Conservation (phyloP, 64 coral and sea anemone genomes). For the Trachythela sp. region DNA sequence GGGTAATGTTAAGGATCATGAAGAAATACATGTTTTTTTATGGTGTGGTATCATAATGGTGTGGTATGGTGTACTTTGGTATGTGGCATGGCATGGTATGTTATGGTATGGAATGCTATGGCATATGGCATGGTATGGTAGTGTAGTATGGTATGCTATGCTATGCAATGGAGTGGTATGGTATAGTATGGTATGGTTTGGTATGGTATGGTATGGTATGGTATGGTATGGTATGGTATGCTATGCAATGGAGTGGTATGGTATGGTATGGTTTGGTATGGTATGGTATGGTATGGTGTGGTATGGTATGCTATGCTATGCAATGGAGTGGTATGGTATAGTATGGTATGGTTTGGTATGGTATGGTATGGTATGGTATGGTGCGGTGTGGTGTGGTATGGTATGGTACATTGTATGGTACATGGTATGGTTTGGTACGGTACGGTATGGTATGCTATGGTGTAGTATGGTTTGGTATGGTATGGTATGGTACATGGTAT, state of each 20-base stretch:
- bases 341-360: neutral
- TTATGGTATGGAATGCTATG: too few species aligned
- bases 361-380: neutral
- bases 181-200: neutral
- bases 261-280: too few species aligned
- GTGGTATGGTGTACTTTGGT: too few species aligned
- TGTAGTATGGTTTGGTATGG: neutral
- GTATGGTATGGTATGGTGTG: too few species aligned
- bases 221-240: neutral
- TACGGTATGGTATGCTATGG: neutral
- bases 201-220: too few species aligned
- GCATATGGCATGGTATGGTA: neutral
- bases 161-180: neutral
- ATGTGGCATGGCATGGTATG: too few species aligned
- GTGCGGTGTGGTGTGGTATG: neutral
- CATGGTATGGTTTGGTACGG: neutral
- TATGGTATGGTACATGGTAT: too few species aligned
- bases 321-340: neutral
- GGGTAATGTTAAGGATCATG: conserved; percentile 45
- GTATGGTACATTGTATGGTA: too few species aligned
- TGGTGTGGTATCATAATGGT: too few species aligned
- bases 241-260: too few species aligned
- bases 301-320: too few species aligned
- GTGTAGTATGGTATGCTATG: neutral
- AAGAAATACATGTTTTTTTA: neutral